A percentile compares a stretch with the other conserved stretches of the same genome.
Evolutionary conservation across 2,113 vertebrate species (phyloP).

Genomic region (Okapia johnstoni): DNA sequence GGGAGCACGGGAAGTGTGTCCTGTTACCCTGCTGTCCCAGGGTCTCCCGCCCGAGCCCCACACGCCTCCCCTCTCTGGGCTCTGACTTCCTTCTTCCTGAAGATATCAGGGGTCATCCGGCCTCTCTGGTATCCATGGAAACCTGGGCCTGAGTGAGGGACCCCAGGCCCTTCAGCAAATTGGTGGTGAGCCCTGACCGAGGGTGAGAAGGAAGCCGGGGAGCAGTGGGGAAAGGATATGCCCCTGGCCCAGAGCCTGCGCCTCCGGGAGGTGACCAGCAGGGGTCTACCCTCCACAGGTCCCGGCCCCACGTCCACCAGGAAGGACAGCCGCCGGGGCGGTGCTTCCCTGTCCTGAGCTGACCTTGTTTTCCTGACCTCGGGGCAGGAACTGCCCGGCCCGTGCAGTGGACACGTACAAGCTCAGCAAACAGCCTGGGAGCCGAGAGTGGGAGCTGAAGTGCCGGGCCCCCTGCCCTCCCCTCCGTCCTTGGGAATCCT

Average conservation of each 20-base stretch:
- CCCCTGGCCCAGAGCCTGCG: neutral
- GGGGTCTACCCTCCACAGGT: neutral
- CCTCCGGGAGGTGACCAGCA: neutral
- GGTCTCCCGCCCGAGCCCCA: no score
- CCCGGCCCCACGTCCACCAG: neutral
- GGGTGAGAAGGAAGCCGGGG: accelerated
- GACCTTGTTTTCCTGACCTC: constrained; percentile 60
- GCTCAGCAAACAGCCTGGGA: neutral
- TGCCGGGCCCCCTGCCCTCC: accelerated
- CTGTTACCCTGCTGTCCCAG: neutral
- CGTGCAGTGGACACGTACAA: neutral
- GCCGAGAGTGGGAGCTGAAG: neutral
- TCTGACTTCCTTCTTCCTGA: neutral
- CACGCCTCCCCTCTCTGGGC: neutral
- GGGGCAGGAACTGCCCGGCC: constrained; percentile 8
- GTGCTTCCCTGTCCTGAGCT: constrained; percentile 21
- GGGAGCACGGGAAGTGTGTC: neutral
- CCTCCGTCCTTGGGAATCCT: neutral
- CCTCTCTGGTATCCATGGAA: neutral
- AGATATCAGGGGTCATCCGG: accelerated
- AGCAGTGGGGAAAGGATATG: neutral
- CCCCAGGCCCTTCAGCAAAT: neutral
- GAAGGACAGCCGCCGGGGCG: neutral
- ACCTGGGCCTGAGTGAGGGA: neutral
- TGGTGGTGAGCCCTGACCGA: neutral